A percentile compares a stretch with the other conserved stretches of the same genome.
These are phyloP conservation scores for Parascotia fuliginaria DNA, from an alignment of 2,888 invertebrate species.

Conservation along the genomic window DNA sequence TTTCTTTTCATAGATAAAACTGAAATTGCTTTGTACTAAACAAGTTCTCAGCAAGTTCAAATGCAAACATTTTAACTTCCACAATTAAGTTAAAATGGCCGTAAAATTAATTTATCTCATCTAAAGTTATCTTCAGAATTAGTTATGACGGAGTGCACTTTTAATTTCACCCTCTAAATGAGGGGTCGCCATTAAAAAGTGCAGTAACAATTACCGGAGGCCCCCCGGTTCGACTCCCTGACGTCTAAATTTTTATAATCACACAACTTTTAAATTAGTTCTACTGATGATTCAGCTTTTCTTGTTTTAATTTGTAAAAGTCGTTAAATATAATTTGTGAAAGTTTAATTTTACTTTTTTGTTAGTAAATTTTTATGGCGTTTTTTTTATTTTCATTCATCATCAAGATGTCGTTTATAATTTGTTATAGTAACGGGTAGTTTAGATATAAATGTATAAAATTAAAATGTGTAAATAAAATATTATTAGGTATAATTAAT, in stretches of 20 bases:
- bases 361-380: no score
- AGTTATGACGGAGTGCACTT: constrained; percentile 45
- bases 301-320: constrained; percentile 38
- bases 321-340: constrained; percentile 27
- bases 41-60: background rate
- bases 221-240: constrained; percentile 47
- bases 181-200: constrained; percentile 49
- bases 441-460: no score
- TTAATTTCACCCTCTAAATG: constrained; percentile 55
- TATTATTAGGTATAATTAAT: no score
- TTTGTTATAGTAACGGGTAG: no score
- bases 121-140: constrained; percentile 47
- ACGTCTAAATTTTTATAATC: constrained; percentile 48
- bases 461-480: no score
- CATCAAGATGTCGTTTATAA: no score
- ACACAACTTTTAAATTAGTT: constrained; percentile 53
- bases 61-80: background rate
- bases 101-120: constrained; percentile 22
- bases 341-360: constrained; percentile 15
- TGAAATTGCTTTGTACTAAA: no score
- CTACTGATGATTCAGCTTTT: constrained; percentile 38
- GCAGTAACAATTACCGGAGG: constrained; percentile 47
- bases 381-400: no score
- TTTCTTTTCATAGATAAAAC: no score
- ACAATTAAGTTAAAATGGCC: constrained; percentile 18